Conservation (phyloP, 2,113 vertebrate genomes). For the Clarias batrachus region DNA sequence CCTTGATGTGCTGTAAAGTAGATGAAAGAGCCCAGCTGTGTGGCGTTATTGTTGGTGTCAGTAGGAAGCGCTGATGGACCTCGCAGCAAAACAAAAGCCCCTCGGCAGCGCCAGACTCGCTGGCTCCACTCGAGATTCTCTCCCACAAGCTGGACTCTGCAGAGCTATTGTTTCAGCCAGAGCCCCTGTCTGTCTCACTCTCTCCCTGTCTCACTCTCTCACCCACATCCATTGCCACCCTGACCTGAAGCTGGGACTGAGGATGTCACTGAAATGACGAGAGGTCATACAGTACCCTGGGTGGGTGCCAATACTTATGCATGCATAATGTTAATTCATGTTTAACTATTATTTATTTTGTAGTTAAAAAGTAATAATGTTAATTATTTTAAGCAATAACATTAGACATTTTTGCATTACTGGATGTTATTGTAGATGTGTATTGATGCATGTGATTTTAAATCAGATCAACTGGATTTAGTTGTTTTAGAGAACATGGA, state of each 20-base stretch:
- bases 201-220: background rate
- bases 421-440: background rate
- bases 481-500: background rate
- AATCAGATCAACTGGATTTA: background rate
- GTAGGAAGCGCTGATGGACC: conserved; percentile 63
- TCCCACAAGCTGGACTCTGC: conserved; percentile 63
- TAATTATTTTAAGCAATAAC: no score
- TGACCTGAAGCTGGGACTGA: conserved; percentile 50
- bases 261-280: conserved; percentile 42
- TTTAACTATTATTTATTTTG: background rate
- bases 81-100: conserved; percentile 62
- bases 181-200: conserved; percentile 37
- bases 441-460: background rate
- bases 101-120: conserved; percentile 56
- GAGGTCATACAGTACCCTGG: conserved; percentile 1
- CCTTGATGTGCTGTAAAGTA: conserved; percentile 65
- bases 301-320: background rate
- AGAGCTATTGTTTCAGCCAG: conserved; percentile 54
- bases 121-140: conserved; percentile 61
- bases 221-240: conserved; percentile 35
- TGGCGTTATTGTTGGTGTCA: conserved; percentile 63
- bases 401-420: background rate
- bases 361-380: background rate
- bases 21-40: conserved; percentile 63
- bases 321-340: background rate